A percentile compares a stretch with the other conserved stretches of the same genome.
These are phyloP conservation scores for Gouania willdenowi DNA, from an alignment of 2,797 vertebrate species.

Conservation along the genomic window DNA sequence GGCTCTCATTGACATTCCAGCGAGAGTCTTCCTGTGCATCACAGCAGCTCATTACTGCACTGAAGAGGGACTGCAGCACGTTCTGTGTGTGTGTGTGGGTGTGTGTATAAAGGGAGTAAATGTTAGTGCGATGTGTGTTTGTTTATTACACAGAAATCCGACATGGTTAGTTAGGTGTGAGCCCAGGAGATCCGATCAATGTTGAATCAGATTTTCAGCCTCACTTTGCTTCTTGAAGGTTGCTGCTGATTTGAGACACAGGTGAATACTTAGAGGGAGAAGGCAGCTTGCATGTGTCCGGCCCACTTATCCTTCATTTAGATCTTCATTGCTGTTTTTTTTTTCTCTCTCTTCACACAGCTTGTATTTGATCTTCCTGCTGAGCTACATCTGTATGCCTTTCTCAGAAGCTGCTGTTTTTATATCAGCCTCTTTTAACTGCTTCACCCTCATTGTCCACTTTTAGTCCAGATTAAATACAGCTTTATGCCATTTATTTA, in stretches of 20 bases:
- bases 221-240: slow-evolving; percentile 44
- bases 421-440: not conserved
- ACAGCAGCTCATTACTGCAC: slow-evolving; percentile 55
- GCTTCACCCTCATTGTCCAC: not conserved
- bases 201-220: slow-evolving; percentile 41
- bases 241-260: slow-evolving; percentile 36
- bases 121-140: slow-evolving; percentile 11
- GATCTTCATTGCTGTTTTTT: no score
- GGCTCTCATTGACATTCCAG: slow-evolving; percentile 70
- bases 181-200: slow-evolving; percentile 45
- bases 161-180: slow-evolving; percentile 20
- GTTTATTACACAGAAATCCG: slow-evolving; percentile 23
- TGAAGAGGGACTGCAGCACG: slow-evolving; percentile 16
- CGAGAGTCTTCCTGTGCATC: slow-evolving; percentile 54
- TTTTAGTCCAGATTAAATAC: no score
- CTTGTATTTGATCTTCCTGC: slow-evolving; percentile 15
- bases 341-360: no score
- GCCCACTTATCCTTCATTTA: slow-evolving; percentile 31
- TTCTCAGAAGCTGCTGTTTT: slow-evolving; percentile 1
- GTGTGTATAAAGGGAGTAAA: slow-evolving; percentile 31
- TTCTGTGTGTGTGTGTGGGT: slow-evolving; percentile 16
- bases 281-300: slow-evolving; percentile 20
- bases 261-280: slow-evolving; percentile 1
- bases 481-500: no score
- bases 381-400: slow-evolving; percentile 8